These are phyloP conservation scores for Pongo abelii DNA, from an alignment of 2,113 vertebrate species.

Conservation along the genomic window DNA sequence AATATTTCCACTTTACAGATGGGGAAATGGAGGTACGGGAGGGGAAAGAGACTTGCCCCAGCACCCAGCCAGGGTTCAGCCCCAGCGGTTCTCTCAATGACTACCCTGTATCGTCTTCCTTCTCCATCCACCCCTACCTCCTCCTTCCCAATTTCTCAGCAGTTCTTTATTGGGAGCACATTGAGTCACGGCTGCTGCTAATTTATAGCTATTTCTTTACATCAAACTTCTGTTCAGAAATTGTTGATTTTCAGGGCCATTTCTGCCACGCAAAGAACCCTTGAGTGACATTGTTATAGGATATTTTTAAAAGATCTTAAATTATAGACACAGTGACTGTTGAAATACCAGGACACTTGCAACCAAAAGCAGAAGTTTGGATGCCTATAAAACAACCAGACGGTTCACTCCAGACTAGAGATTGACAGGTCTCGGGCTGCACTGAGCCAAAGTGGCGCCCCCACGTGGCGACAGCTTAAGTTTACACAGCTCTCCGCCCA, in stretches of 20 bases:
- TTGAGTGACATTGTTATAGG: not conserved
- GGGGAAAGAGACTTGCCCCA: not conserved
- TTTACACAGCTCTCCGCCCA: not conserved
- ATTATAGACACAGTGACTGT: not conserved
- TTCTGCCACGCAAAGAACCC: not conserved
- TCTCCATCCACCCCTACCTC: not conserved
- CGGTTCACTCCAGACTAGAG: not conserved
- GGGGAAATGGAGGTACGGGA: not conserved
- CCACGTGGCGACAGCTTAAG: not conserved
- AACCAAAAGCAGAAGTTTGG: not conserved
- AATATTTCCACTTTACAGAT: not conserved
- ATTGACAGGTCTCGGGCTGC: not conserved
- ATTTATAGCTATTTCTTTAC: not conserved
- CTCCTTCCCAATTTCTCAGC: not conserved
- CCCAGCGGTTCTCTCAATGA: not conserved
- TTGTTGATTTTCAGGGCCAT: not conserved
- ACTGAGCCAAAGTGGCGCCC: not conserved
- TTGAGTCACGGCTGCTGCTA: not conserved
- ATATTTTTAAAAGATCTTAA: conserved; percentile 39
- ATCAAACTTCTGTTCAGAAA: not conserved
- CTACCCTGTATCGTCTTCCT: not conserved
- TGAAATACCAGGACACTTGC: not conserved
- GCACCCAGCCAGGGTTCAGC: not conserved
- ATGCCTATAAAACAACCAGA: not conserved
- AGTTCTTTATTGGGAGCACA: not conserved